Conservation (phyloP, 1,140 invertebrate species). For the Lanistes nyassanus region DNA sequence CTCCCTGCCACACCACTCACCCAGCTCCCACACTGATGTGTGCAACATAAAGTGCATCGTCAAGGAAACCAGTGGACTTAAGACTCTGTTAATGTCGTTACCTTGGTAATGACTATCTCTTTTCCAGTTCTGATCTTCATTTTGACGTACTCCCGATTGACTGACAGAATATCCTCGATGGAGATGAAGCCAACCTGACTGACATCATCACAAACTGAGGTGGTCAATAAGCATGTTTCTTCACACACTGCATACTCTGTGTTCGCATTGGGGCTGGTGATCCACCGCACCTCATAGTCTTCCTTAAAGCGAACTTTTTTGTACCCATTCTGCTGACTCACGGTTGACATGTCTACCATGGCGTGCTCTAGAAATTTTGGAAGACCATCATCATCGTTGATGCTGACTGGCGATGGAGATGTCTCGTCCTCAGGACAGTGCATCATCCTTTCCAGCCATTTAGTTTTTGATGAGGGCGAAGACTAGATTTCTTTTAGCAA, state of each 20-base stretch:
- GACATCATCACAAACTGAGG: not conserved
- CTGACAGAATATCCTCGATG: conserved; percentile 30
- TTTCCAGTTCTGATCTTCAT: conserved; percentile 26
- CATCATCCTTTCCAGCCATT: conserved; percentile 4
- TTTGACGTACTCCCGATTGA: conserved; percentile 26
- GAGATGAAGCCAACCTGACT: conserved; percentile 28
- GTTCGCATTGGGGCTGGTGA: conserved; percentile 23
- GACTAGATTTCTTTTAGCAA: too few species aligned
- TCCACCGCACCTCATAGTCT: conserved; percentile 20
- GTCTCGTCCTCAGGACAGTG: conserved; percentile 6
- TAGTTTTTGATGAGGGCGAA: not conserved
- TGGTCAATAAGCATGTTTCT: not conserved
- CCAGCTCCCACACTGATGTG: not conserved
- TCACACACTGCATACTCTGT: conserved; percentile 16
- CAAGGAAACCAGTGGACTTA: not conserved
- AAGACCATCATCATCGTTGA: conserved; percentile 1
- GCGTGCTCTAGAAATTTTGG: conserved; percentile 12
- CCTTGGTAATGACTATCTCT: conserved; percentile 29
- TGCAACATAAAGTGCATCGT: not conserved
- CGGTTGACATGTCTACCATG: conserved; percentile 11
- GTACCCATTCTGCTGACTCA: not conserved
- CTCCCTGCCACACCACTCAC: too few species aligned
- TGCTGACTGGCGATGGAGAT: conserved; percentile 12
- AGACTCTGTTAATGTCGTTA: not conserved
- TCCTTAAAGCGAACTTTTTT: conserved; percentile 22